These are phyloP conservation scores for Octodon degus DNA, from an alignment of 2,113 vertebrate species.

Conservation along the genomic window DNA sequence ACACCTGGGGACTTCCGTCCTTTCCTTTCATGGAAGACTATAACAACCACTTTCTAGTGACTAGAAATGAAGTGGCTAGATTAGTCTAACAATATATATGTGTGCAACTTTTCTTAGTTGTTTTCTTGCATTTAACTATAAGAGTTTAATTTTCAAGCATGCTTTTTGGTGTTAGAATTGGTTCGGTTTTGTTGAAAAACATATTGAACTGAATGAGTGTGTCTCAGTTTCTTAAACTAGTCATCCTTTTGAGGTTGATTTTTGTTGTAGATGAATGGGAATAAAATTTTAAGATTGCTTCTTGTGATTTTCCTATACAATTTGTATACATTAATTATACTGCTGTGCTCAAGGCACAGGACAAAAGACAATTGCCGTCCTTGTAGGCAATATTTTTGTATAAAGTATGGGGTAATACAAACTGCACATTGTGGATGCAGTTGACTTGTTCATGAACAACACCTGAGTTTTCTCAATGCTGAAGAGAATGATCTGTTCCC, in stretches of 20 bases:
- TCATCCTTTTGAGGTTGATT: background rate
- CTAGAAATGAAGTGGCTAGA: no score
- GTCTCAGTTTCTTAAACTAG: background rate
- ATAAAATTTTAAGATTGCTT: background rate
- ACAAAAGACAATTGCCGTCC: background rate
- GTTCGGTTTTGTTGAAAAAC: background rate
- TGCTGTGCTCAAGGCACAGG: background rate
- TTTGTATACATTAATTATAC: background rate
- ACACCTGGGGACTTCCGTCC: background rate
- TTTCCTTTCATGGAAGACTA: constrained; percentile 27
- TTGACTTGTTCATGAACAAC: background rate
- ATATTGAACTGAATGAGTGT: background rate
- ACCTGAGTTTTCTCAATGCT: background rate
- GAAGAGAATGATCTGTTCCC: constrained; percentile 8
- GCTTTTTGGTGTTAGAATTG: background rate
- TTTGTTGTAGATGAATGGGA: background rate
- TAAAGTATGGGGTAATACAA: background rate
- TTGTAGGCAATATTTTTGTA: background rate
- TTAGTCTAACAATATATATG: background rate
- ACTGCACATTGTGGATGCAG: background rate
- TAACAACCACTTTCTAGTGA: no score
- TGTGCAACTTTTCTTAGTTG: background rate
- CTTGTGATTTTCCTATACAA: background rate
- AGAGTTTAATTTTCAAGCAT: background rate
- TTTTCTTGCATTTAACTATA: background rate